Conservation (phyloP, 2,888 invertebrate genomes). For the Tenodera sinensis region DNA sequence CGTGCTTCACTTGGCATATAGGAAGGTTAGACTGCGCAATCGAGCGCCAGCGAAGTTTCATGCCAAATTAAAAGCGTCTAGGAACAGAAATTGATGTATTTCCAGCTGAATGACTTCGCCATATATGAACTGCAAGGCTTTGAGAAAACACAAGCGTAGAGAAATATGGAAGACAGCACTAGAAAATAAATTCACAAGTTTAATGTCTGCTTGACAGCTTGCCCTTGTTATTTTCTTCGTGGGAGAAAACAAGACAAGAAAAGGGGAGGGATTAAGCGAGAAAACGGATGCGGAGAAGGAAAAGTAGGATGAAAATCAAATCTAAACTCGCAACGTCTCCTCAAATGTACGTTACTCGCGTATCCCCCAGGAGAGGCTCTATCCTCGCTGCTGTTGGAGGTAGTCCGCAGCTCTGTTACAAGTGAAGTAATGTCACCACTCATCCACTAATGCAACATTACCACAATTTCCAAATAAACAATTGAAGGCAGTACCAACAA, state of each 20-base stretch:
- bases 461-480: too few species aligned
- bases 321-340: constrained; percentile 7
- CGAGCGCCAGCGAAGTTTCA: not conserved
- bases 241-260: not conserved
- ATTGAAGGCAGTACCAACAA: too few species aligned
- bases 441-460: too few species aligned
- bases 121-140: not conserved
- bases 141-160: not conserved
- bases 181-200: not conserved
- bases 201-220: not conserved
- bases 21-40: not conserved
- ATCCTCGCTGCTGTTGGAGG: not conserved
- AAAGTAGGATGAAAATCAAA: constrained; percentile 19
- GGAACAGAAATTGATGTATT: not conserved
- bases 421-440: too few species aligned
- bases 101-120: not conserved
- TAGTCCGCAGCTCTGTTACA: not conserved
- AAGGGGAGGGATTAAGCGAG: not conserved
- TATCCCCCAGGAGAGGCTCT: not conserved
- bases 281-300: not conserved
- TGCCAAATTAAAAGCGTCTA: not conserved
- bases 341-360: not conserved
- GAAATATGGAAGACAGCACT: not conserved
- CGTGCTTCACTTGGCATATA: not conserved
- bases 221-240: not conserved